These are phyloP conservation scores for Aspidiotus rigidus DNA, from an alignment of 2,888 invertebrate genomes.

Conservation along the genomic window DNA sequence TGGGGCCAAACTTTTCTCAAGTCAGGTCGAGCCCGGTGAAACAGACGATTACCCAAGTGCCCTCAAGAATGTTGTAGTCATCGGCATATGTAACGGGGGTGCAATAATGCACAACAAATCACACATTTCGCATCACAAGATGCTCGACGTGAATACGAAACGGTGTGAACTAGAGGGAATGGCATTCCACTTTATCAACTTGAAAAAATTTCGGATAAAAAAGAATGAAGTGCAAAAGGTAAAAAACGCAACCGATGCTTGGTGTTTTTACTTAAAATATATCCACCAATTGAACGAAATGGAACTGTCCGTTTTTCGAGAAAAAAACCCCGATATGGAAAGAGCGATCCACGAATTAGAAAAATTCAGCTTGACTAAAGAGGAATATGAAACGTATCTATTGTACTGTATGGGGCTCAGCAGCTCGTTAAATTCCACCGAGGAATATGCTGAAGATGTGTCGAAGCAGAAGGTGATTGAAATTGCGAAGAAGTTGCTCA, in stretches of 20 bases:
- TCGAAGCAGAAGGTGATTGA: neutral
- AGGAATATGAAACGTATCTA: neutral
- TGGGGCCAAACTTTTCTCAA: neutral
- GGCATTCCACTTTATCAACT: neutral
- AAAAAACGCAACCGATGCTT: neutral
- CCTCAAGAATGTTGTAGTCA: neutral
- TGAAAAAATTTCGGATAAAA: neutral
- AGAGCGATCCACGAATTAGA: neutral
- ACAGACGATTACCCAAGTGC: neutral
- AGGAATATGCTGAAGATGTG: neutral
- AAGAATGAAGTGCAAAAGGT: neutral
- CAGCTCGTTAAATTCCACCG: neutral
- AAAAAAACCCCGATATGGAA: slow-evolving; percentile 3
- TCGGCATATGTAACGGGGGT: neutral
- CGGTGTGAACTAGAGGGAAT: neutral
- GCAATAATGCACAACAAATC: neutral
- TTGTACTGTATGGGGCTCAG: neutral
- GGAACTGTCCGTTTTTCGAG: neutral
- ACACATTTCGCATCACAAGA: slow-evolving; percentile 3
- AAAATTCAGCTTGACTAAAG: neutral
- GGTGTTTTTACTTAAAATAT: neutral
- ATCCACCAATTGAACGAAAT: neutral
- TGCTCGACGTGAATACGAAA: neutral
- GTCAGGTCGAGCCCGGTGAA: neutral
- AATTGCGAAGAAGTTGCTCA: neutral